Evolutionary conservation across 2,113 vertebrate species (phyloP).

Genomic region (Penelope pileata): DNA sequence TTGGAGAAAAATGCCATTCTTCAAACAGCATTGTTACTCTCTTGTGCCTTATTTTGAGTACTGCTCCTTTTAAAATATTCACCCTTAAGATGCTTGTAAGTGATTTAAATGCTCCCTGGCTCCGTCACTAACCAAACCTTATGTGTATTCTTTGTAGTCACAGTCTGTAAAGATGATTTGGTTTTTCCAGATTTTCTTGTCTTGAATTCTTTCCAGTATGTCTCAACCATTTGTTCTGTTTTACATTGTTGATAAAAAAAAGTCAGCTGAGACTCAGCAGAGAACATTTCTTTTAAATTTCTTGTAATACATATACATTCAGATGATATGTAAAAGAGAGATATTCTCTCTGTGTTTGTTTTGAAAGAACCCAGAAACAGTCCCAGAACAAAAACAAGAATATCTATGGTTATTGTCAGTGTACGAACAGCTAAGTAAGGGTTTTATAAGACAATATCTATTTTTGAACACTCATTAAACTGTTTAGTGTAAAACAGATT

Average conservation of each 20-base stretch:
- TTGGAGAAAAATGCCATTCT: neutral
- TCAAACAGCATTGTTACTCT: neutral
- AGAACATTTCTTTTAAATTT: slow-evolving; percentile 39
- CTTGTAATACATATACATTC: neutral
- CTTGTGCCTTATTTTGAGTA: neutral
- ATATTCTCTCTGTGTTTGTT: slow-evolving; percentile 23
- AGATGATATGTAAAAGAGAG: slow-evolving; percentile 17
- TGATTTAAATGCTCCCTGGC: neutral
- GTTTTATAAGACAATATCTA: neutral
- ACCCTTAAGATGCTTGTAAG: neutral
- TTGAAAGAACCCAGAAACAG: slow-evolving; percentile 61
- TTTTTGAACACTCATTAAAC: neutral
- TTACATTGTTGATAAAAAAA: slow-evolving; percentile 66
- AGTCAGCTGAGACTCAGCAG: slow-evolving; percentile 52
- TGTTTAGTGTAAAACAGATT: neutral
- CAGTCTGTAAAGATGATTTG: slow-evolving; percentile 30
- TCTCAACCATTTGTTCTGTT: slow-evolving; percentile 49
- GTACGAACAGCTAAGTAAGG: neutral
- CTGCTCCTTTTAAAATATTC: neutral
- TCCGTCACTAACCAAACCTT: neutral
- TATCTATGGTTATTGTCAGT: slow-evolving; percentile 43
- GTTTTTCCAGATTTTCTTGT: slow-evolving; percentile 38
- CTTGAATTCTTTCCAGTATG: slow-evolving; percentile 48
- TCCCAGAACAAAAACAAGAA: slow-evolving; percentile 19
- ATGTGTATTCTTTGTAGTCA: slow-evolving; percentile 4